Evolutionary conservation across 2,797 vertebrate genomes (phyloP).

Genomic region (Avahi laniger): DNA sequence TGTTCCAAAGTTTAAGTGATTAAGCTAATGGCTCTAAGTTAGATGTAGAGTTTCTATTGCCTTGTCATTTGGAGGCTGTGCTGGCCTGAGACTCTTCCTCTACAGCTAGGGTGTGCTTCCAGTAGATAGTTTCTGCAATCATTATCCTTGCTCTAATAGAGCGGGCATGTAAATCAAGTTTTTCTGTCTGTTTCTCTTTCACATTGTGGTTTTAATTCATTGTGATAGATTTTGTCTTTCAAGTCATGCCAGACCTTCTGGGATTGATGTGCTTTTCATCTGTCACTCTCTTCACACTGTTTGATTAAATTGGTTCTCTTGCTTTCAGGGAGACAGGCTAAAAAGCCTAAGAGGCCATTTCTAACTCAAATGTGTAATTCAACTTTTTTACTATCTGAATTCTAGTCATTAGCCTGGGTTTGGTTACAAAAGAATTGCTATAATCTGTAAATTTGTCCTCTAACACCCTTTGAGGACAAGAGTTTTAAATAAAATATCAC

Average conservation of each 20-base stretch:
- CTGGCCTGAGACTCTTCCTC: neutral
- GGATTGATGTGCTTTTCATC: constrained; percentile 67
- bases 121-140: neutral
- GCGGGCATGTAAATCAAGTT: constrained; percentile 53
- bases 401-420: constrained; percentile 53
- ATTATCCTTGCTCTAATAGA: constrained; percentile 27
- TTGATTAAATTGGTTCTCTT: constrained; percentile 71
- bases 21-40: neutral
- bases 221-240: constrained; percentile 72
- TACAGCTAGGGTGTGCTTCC: neutral
- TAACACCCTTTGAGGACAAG: neutral
- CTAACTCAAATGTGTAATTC: constrained; percentile 52
- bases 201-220: constrained; percentile 66
- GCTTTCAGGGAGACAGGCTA: constrained; percentile 43
- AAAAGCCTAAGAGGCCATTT: constrained; percentile 62
- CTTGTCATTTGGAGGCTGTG: neutral
- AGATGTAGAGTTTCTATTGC: neutral
- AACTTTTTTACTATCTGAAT: constrained; percentile 37
- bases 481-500: constrained; percentile 4
- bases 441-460: constrained; percentile 49
- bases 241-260: constrained; percentile 56
- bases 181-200: constrained; percentile 61
- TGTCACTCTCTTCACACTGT: constrained; percentile 59
- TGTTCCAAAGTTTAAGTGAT: neutral
- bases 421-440: constrained; percentile 19